Evolutionary conservation across 1,140 invertebrate species (phyloP), one percentile per base, ranked within the genome.

Genomic region (Rhopalosiphum padi): DNA sequence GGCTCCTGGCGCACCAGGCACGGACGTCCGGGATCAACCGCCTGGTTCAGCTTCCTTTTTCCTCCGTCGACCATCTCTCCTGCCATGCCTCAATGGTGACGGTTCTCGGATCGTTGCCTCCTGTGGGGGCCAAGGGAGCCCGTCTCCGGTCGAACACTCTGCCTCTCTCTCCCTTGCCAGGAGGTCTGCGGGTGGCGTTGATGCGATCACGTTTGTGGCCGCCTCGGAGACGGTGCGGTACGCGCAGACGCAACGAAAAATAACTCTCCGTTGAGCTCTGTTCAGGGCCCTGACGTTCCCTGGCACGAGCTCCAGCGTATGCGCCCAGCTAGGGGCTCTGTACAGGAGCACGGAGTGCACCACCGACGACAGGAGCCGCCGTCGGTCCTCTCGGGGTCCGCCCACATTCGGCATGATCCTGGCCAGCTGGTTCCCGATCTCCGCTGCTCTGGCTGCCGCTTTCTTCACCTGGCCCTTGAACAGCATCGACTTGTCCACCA

Each of bases 371-470:
- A 92, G 25, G 3, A 92, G 53, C 11, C 68, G 23, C 46, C 91
- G 41, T 51, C 9, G 48, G 48, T 51, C 48, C 48, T 51, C 48
- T 51, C 48, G 18, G 48, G 48, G 48, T 0, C 77, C 68, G 18
- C 55, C 55, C 9, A 92, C 55, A 22, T 92, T 92, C 21, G 91
- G 91, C 91, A 92, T 92, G 30, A 92, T n/a, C 18, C 91, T 18
- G 0, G 48, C 68, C 11, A 77, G n/a, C 9, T 77, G 68, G 25
- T 30, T n/a, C 4, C 68, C 68, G n/a, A 35, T 35, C 30, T 77
- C 30, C 68, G 25, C 68, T 11, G n/a, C n/a, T 15, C 30, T 15
- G 6, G 11, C 68, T 9, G 68, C 48, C 48, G 48, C 48, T 18
- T 18, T 51, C 48, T 51, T 51, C 48, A 21, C 15, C 48, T 51